Conservation (phyloP, 2,797 vertebrate species). For the Champsocephalus gunnari region DNA sequence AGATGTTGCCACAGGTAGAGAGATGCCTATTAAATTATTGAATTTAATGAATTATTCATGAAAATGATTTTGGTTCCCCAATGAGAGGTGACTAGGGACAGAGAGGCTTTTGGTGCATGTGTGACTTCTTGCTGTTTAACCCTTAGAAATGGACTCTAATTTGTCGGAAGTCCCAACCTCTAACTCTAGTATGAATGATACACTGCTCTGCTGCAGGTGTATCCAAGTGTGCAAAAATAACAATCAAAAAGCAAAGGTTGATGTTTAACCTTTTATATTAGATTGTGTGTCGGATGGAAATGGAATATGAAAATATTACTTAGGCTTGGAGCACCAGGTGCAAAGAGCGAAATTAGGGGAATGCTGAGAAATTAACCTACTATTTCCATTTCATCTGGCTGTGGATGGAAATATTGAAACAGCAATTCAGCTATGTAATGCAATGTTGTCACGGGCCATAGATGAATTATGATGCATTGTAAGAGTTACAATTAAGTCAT, state of each 20-base stretch:
- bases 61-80: constrained; percentile 7
- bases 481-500: background rate
- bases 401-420: constrained; percentile 10
- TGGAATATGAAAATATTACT: constrained; percentile 18
- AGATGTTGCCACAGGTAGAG: background rate
- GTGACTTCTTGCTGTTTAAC: constrained; percentile 35
- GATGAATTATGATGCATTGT: background rate
- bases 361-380: constrained; percentile 28
- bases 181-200: constrained; percentile 22
- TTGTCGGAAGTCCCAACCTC: constrained; percentile 8
- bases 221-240: constrained; percentile 24
- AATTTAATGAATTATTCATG: background rate
- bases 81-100: constrained; percentile 29
- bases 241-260: background rate
- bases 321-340: constrained; percentile 20
- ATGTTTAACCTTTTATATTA: constrained; percentile 22
- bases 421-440: background rate
- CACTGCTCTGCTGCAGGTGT: background rate
- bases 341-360: background rate
- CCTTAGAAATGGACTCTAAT: constrained; percentile 43
- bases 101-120: constrained; percentile 18
- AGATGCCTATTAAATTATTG: constrained; percentile 15
- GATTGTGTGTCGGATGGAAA: constrained; percentile 29
- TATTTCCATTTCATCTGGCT: background rate
- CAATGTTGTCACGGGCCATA: background rate